Evolutionary conservation across 2,797 vertebrate species (phyloP).

Genomic region (Euthynnus affinis): DNA sequence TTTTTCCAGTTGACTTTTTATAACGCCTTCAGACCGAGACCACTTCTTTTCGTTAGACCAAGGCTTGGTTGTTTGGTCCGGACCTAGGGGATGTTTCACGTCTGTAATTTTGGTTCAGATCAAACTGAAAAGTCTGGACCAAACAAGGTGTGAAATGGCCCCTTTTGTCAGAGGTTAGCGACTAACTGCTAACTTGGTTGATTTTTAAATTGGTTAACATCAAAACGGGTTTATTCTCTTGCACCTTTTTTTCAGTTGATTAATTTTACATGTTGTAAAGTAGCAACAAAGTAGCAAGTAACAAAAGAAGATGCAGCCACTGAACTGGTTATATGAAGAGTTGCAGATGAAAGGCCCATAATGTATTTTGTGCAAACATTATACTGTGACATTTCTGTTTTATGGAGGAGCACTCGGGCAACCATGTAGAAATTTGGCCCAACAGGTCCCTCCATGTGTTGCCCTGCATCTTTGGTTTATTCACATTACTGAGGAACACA

Average conservation of each 20-base stretch:
- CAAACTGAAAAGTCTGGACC: no score
- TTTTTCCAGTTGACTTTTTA: no score
- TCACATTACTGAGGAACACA: slow-evolving; percentile 22
- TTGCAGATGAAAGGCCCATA: slow-evolving; percentile 11
- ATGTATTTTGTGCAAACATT: slow-evolving; percentile 21
- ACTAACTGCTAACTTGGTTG: no score
- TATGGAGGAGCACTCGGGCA: slow-evolving; percentile 11
- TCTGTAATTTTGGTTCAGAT: no score
- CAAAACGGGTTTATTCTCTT: neutral
- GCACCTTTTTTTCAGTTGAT: neutral
- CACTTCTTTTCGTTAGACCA: no score
- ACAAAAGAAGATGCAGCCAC: neutral
- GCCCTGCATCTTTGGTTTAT: slow-evolving; percentile 1
- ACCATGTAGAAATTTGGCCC: slow-evolving; percentile 6
- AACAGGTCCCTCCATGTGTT: neutral
- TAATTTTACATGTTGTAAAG: neutral
- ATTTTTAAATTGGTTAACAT: neutral
- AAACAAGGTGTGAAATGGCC: no score
- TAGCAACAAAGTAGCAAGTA: no score
- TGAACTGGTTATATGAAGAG: no score
- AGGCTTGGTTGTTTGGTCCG: no score
- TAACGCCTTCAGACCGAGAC: no score
- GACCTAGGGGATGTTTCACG: no score
- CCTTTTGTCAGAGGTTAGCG: no score
- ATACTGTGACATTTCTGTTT: slow-evolving; percentile 29